Evolutionary conservation across 1,140 invertebrate species (phyloP).

Genomic region (Drosophila ercepeae): DNA sequence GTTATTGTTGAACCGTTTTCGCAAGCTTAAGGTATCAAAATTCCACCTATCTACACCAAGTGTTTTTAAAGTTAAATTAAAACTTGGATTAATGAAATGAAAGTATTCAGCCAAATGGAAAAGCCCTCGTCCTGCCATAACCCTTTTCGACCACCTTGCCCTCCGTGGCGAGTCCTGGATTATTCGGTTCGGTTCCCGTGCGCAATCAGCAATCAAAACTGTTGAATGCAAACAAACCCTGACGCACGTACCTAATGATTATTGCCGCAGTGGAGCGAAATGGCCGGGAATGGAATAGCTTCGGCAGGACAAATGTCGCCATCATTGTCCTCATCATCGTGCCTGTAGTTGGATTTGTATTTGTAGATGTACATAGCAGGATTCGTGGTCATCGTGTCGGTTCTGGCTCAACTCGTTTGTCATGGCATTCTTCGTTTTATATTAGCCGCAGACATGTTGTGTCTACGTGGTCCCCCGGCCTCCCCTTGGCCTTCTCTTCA

Average conservation of each 20-base stretch:
- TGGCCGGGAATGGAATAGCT: slow-evolving; percentile 46
- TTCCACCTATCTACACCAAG: too few species aligned
- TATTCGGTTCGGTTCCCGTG: slow-evolving; percentile 14
- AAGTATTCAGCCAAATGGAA: neutral
- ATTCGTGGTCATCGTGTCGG: slow-evolving; percentile 34
- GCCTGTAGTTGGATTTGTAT: slow-evolving; percentile 7
- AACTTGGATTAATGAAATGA: too few species aligned
- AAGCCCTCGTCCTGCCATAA: neutral
- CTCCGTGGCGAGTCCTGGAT: slow-evolving; percentile 2
- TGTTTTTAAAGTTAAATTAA: too few species aligned
- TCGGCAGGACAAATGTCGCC: slow-evolving; percentile 40
- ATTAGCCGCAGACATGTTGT: slow-evolving; percentile 78
- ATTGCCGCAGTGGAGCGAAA: slow-evolving; percentile 48
- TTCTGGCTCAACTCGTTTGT: slow-evolving; percentile 52
- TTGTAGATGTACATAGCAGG: slow-evolving; percentile 2
- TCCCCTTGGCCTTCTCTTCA: neutral
- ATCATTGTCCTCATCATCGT: slow-evolving; percentile 28
- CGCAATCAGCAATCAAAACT: slow-evolving; percentile 64
- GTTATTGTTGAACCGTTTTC: too few species aligned
- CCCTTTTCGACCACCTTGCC: neutral
- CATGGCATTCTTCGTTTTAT: slow-evolving; percentile 75
- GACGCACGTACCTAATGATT: slow-evolving; percentile 70
- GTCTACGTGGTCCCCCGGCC: slow-evolving; percentile 30
- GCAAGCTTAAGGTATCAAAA: too few species aligned
- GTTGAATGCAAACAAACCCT: slow-evolving; percentile 70